These are phyloP conservation scores for Leuctra nigra DNA, from an alignment of 2,888 invertebrate genomes.

Conservation along the genomic window DNA sequence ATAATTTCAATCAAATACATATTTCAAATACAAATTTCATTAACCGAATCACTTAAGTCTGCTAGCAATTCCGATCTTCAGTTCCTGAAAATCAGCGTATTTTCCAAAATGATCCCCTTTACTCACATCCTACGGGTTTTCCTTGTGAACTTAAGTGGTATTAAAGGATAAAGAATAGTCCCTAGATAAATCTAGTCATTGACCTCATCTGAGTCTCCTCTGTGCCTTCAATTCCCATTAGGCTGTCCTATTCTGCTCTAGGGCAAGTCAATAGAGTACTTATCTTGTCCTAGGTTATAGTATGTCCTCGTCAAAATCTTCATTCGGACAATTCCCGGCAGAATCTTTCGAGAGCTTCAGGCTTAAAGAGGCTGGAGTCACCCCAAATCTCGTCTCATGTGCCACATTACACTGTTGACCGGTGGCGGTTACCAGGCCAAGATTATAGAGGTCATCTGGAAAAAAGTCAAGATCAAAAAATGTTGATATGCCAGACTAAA, in stretches of 20 bases:
- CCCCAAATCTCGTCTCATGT: too few species aligned
- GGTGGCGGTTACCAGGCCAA: too few species aligned
- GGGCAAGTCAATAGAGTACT: constrained; percentile 7
- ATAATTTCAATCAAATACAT: not conserved
- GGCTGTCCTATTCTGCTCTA: not conserved
- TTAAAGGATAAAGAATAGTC: constrained; percentile 3
- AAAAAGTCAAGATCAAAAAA: too few species aligned
- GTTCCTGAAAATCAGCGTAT: not conserved
- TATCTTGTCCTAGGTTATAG: not conserved
- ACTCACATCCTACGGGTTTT: not conserved
- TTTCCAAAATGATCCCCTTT: not conserved
- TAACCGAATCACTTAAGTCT: not conserved
- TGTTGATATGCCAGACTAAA: too few species aligned
- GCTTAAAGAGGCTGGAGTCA: too few species aligned
- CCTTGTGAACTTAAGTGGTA: constrained; percentile 3
- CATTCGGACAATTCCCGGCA: not conserved
- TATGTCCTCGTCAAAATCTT: not conserved
- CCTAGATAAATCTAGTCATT: not conserved
- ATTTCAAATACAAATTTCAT: not conserved
- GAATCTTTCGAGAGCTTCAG: too few species aligned
- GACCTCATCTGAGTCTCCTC: not conserved
- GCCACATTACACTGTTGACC: too few species aligned
- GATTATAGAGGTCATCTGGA: too few species aligned
- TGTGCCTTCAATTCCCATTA: not conserved
- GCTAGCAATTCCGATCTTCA: too few species aligned